Percentiles rank a stretch among this genome's conserved stretches.
phyloP scores from a whole-genome alignment of 2,113 vertebrate genomes.

The Mus pahari region DNA sequence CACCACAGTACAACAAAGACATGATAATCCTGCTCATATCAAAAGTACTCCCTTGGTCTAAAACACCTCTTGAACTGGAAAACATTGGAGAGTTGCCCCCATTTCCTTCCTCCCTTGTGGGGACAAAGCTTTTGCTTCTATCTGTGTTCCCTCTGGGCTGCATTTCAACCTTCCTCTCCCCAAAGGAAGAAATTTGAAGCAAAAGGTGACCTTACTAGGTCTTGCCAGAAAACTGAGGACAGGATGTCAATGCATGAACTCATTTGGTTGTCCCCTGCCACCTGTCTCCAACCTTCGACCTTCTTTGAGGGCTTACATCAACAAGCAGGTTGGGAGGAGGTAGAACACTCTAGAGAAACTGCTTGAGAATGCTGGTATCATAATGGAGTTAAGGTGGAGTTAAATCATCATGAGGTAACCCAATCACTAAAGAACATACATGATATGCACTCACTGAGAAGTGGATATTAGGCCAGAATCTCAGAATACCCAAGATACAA shows the following conservation, averaged over 20 bases:
- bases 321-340: constrained; percentile 34
- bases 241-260: constrained; percentile 40
- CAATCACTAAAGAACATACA: too few relatives aligned
- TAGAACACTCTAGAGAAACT: constrained; percentile 6
- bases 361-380: constrained; percentile 13
- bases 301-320: constrained; percentile 20
- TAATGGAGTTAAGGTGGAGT: constrained; percentile 8
- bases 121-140: constrained; percentile 29
- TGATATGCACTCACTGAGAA: too few relatives aligned
- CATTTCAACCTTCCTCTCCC: constrained; percentile 51
- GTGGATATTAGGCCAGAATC: too few relatives aligned
- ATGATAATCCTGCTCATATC: neutral
- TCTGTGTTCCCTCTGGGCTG: neutral
- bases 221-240: constrained; percentile 63
- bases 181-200: constrained; percentile 65
- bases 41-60: neutral
- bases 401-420: neutral
- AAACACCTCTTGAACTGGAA: constrained; percentile 13
- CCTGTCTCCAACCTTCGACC: constrained; percentile 42
- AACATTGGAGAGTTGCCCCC: constrained; percentile 29
- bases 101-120: neutral
- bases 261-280: constrained; percentile 60
- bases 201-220: constrained; percentile 73
- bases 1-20: neutral
- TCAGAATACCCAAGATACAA: too few relatives aligned